Base-by-base conservation (phyloP, 2,888 invertebrate genomes). In the Cataglyphis livida region DNA sequence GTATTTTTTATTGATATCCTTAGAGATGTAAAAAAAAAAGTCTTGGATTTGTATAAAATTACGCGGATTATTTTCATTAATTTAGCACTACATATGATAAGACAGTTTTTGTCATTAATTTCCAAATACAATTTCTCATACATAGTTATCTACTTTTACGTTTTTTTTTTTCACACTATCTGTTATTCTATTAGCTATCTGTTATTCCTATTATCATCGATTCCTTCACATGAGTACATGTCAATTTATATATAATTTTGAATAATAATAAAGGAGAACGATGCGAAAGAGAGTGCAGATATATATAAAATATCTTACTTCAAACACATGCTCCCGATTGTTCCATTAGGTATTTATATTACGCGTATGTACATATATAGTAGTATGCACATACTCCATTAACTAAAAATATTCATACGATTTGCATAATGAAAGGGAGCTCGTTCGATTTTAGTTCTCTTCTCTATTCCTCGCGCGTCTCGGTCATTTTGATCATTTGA, bases 401-500 rank as follows among this genome's bases (percentile, higher is more conserved):
- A 51, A 18, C 28, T 15, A 64, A 44, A 64, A 35, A 59, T 75
- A 48, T 48, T 51, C 66, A 48, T 25, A 12, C 65, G 18, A 51
- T 51, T 41, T 15, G 41, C 41, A 18, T 38, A 76, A 54, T 12
- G 54, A 78, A n/a, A 57, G 32, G 18, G 18, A 65, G 21, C 32
- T 28, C 41, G 57, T 21, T 78, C 12, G n/a, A 70, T 59, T 32
- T 41, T 59, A 5, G 32, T 32, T 59, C n/a, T 18, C 21, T 70
- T 12, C 18, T 4, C 18, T 18, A 38, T 41, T 59, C 21, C 41
- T 71, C 44, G 57, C 70, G 44, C 59, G 71, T 71, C 70, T 59
- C 78, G 71, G 44, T 78, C 28, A 59, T 32, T 59, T 44, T 32
- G 6, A 48, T 48, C 18, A 48, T 48, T 48, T 48, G 78, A 57